A percentile compares a stretch with the other conserved stretches of the same genome.
phyloP scores from a whole-genome alignment of 2,888 invertebrate species.

The Piscicola geometra region DNA sequence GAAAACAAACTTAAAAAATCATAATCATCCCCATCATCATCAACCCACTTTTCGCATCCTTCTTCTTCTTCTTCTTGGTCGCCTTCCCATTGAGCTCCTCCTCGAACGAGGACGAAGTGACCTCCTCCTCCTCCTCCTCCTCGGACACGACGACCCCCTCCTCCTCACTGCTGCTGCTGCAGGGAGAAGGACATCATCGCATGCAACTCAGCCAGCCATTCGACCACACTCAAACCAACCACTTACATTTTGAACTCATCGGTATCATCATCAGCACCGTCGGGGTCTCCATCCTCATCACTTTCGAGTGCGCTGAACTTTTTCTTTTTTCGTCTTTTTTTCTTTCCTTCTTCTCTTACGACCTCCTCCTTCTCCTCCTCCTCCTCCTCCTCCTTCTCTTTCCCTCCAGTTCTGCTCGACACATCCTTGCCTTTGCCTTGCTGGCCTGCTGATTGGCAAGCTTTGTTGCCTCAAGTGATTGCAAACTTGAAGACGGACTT shows the following conservation, averaged over 20 bases:
- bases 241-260: conserved; percentile 81
- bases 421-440: conserved; percentile 75
- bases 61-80: conserved; percentile 17
- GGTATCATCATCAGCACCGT: conserved; percentile 62
- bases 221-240: too few species aligned
- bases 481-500: background rate
- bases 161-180: conserved; percentile 21
- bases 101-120: background rate
- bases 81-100: background rate
- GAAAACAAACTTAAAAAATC: too few species aligned
- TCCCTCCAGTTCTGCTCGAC: conserved; percentile 66
- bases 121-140: conserved; percentile 35
- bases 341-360: conserved; percentile 65
- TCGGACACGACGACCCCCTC: conserved; percentile 26
- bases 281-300: conserved; percentile 63
- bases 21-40: background rate
- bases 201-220: too few species aligned
- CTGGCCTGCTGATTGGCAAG: too few species aligned
- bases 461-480: too few species aligned
- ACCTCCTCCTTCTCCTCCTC: conserved; percentile 58
- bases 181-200: too few species aligned
- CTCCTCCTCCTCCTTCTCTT: conserved; percentile 34
- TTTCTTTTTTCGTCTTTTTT: conserved; percentile 48
- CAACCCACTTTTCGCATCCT: background rate
- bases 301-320: conserved; percentile 60